Percentiles rank a stretch among this genome's conserved stretches.
phyloP scores from a whole-genome alignment of 1,140 invertebrate genomes.

The Cepaea nemoralis region DNA sequence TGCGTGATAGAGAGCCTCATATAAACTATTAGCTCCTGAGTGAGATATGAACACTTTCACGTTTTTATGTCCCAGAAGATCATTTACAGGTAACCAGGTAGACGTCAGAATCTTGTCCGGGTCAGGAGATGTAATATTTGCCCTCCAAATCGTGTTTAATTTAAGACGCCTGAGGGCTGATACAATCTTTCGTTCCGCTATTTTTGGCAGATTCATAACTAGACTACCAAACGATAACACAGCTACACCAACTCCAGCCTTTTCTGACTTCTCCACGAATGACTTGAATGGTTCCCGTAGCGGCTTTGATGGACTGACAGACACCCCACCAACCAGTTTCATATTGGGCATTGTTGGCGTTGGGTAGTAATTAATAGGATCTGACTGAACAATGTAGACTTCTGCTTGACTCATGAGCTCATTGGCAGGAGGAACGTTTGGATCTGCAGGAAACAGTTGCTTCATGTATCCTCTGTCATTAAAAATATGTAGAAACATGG shows the following conservation, averaged over 20 bases:
- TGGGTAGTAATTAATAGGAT: slow-evolving; percentile 51
- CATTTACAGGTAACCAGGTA: slow-evolving; percentile 43
- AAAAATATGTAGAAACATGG: neutral
- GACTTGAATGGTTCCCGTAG: slow-evolving; percentile 16
- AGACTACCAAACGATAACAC: slow-evolving; percentile 49
- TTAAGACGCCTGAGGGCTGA: neutral
- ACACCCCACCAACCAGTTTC: slow-evolving; percentile 47
- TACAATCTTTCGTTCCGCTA: slow-evolving; percentile 36
- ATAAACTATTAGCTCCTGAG: slow-evolving; percentile 54
- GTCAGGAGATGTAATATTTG: slow-evolving; percentile 15
- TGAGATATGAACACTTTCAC: slow-evolving; percentile 56
- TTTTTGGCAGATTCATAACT: slow-evolving; percentile 24
- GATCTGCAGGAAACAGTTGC: slow-evolving; percentile 23
- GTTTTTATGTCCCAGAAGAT: slow-evolving; percentile 33
- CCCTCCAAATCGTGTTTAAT: too few relatives aligned
- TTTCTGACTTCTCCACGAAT: slow-evolving; percentile 6
- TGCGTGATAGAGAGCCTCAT: slow-evolving; percentile 55
- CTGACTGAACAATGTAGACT: too few relatives aligned
- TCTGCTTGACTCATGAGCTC: too few relatives aligned
- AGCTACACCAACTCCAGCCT: slow-evolving; percentile 40
- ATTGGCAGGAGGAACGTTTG: too few relatives aligned
- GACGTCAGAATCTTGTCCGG: slow-evolving; percentile 28
- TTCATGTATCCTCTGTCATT: neutral
- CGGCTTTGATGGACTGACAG: slow-evolving; percentile 30
- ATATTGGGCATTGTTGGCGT: slow-evolving; percentile 47